Evolutionary conservation across 1,140 invertebrate species (phyloP).

Genomic region (Paralvinella palmiformis): DNA sequence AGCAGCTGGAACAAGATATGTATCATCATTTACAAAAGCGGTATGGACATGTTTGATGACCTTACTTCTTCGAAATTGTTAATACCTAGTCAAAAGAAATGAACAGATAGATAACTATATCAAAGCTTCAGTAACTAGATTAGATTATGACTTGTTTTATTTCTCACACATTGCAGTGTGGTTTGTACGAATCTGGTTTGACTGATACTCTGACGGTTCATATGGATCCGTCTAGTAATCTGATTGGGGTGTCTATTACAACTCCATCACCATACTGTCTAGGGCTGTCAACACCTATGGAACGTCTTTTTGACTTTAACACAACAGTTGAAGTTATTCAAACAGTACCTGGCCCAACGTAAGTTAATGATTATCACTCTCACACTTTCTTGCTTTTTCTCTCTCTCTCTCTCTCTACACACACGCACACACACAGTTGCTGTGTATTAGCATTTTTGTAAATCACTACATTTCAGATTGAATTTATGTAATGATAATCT

Average conservation of each 20-base stretch:
- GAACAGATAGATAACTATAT: not conserved
- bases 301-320: conserved; percentile 56
- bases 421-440: too few relatives aligned
- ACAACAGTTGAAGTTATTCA: conserved; percentile 68
- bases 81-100: too few relatives aligned
- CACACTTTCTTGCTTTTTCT: too few relatives aligned
- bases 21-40: conserved; percentile 73
- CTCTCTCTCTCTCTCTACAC: too few relatives aligned
- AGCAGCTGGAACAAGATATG: conserved; percentile 58
- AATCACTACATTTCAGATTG: too few relatives aligned
- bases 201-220: conserved; percentile 67
- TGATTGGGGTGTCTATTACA: conserved; percentile 62
- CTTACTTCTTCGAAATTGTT: too few relatives aligned
- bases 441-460: too few relatives aligned
- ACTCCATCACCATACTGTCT: conserved; percentile 34
- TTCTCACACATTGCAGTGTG: conserved; percentile 54
- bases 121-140: not conserved
- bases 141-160: not conserved
- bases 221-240: conserved; percentile 64
- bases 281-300: conserved; percentile 25
- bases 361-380: conserved; percentile 45
- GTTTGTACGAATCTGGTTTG: conserved; percentile 59
- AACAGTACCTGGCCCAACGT: conserved; percentile 67
- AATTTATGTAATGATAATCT: too few relatives aligned
- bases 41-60: conserved; percentile 52